These are phyloP conservation scores for Dipodomys spectabilis DNA, from an alignment of 2,113 vertebrate species.

Conservation along the genomic window DNA sequence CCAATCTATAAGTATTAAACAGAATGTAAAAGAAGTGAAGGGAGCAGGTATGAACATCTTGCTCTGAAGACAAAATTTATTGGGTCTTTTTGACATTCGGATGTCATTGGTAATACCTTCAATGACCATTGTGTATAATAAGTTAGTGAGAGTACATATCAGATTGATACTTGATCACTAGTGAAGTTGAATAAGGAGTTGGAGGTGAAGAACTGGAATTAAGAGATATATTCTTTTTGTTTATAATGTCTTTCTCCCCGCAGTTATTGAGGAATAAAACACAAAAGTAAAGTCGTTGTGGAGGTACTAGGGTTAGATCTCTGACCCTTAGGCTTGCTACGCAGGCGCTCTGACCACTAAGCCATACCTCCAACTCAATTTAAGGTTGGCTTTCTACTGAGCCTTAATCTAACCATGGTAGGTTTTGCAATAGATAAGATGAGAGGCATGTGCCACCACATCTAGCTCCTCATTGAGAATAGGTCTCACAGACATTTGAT, in stretches of 20 bases:
- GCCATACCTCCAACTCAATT: too few species aligned
- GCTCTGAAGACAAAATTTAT: neutral
- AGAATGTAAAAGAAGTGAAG: constrained; percentile 23
- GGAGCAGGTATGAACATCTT: neutral
- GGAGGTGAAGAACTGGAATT: neutral
- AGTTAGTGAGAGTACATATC: neutral
- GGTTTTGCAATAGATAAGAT: too few species aligned
- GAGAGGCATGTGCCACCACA: too few species aligned
- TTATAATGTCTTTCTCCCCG: neutral
- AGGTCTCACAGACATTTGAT: too few species aligned
- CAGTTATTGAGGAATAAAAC: neutral
- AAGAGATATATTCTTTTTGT: neutral
- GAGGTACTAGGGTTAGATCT: neutral
- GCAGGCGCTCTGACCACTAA: too few species aligned
- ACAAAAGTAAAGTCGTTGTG: neutral
- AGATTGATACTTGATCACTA: neutral
- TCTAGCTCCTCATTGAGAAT: too few species aligned
- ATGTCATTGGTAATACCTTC: neutral
- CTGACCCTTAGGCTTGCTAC: too few species aligned
- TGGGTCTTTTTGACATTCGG: neutral
- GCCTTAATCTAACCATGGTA: too few species aligned
- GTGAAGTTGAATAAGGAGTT: neutral
- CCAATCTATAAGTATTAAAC: neutral
- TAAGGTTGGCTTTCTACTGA: too few species aligned
- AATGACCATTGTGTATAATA: neutral